phyloP scores from a whole-genome alignment of 2,888 invertebrate genomes.

The Empis stercorea region DNA sequence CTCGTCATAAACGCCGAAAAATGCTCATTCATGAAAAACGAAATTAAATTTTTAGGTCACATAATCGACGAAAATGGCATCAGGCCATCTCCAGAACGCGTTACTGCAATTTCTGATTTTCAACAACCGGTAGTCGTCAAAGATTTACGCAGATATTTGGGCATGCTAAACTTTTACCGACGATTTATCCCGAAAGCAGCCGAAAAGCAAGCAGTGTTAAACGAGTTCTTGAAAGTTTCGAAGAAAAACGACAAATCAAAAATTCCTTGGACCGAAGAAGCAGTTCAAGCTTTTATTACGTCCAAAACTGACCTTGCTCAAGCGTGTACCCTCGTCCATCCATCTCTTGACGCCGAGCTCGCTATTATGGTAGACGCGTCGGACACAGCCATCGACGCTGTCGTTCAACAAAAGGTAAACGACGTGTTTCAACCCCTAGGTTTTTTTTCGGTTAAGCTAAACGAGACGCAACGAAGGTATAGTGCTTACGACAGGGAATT shows the following conservation, averaged over 20 bases:
- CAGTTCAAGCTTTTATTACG: conserved; percentile 1
- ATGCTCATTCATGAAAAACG: neutral
- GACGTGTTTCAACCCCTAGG: conserved; percentile 2
- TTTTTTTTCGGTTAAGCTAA: conserved; percentile 2
- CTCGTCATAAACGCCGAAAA: neutral
- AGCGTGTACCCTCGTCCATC: conserved; percentile 3
- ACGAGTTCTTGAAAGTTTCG: conserved; percentile 1
- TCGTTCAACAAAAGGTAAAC: conserved; percentile 2
- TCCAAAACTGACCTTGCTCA: conserved; percentile 6
- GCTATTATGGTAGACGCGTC: conserved; percentile 3
- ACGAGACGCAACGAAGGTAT: neutral
- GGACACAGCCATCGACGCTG: conserved; percentile 2
- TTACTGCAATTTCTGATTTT: conserved; percentile 1
- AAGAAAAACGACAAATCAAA: conserved; percentile 5
- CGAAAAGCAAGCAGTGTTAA: conserved; percentile 1
- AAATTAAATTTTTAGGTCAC: neutral
- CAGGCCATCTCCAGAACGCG: neutral
- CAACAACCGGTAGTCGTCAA: neutral
- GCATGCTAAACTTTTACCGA: conserved; percentile 1
- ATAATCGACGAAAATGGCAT: neutral
- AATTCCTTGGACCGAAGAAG: conserved; percentile 5
- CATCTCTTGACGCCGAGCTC: neutral
- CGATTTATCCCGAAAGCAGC: conserved; percentile 4
- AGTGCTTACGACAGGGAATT: conserved; percentile 5
- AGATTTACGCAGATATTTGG: conserved; percentile 1